These are phyloP conservation scores for Aurelia sp. DNA, from an alignment of 30 jellyfish, hydroid and myxozoan genomes.

Conservation along the genomic window DNA sequence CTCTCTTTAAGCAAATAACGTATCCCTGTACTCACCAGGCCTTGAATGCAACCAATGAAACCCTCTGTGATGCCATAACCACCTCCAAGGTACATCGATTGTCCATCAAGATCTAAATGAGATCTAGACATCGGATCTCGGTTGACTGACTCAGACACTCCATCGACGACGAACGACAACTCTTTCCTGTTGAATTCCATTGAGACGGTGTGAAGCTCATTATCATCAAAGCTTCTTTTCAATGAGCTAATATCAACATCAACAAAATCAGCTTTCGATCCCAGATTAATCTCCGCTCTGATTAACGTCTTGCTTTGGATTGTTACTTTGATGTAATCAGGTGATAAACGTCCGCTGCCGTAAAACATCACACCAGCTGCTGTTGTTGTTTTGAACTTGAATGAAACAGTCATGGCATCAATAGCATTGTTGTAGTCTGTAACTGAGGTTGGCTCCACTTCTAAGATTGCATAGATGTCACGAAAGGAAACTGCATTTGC, in stretches of 20 bases:
- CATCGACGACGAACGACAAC: slow-evolving; percentile 40
- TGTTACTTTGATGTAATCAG: slow-evolving; percentile 54
- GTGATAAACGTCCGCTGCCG: slow-evolving; percentile 46
- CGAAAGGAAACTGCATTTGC: slow-evolving; percentile 72
- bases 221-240: slow-evolving; percentile 51
- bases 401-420: slow-evolving; percentile 50
- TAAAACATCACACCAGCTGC: slow-evolving; percentile 47
- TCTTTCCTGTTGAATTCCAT: slow-evolving; percentile 67
- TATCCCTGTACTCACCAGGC: slow-evolving; percentile 47
- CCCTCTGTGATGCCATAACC: slow-evolving; percentile 48
- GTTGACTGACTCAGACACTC: slow-evolving; percentile 1
- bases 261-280: slow-evolving; percentile 47
- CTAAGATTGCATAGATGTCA: slow-evolving; percentile 41
- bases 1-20: background rate
- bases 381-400: slow-evolving; percentile 62
- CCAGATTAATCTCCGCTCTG: slow-evolving; percentile 67
- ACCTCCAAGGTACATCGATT: slow-evolving; percentile 75
- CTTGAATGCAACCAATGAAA: slow-evolving; percentile 57
- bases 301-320: slow-evolving; percentile 28
- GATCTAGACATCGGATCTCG: slow-evolving; percentile 39
- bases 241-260: slow-evolving; percentile 38
- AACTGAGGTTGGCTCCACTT: slow-evolving; percentile 57
- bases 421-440: slow-evolving; percentile 72
- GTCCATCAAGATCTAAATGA: slow-evolving; percentile 69
- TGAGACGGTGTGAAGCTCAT: slow-evolving; percentile 46